Evolutionary conservation across 2,888 invertebrate species (phyloP).

Genomic region (Metalampra italica): DNA sequence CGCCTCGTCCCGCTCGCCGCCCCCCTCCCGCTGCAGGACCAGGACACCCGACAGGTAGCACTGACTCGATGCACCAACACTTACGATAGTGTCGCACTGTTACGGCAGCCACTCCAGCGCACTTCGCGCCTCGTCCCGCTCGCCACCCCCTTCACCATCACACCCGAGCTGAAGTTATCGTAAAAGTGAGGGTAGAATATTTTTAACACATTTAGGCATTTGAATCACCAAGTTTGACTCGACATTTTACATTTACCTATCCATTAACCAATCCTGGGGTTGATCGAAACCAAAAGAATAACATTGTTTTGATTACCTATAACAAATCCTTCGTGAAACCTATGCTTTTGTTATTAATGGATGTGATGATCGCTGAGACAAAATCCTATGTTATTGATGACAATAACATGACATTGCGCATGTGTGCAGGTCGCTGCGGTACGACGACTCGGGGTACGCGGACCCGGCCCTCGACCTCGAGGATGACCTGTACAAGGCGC

Average conservation of each 20-base stretch:
- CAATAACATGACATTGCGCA: background rate
- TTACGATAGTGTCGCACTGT: background rate
- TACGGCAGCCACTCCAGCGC: background rate
- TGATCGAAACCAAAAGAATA: background rate
- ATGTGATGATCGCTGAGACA: background rate
- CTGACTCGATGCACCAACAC: background rate
- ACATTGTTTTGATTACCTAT: background rate
- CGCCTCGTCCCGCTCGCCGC: slow-evolving; percentile 70
- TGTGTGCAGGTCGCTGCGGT: slow-evolving; percentile 74
- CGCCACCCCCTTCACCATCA: too few species aligned
- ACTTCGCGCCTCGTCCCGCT: background rate
- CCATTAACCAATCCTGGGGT: too few species aligned
- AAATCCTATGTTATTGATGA: background rate
- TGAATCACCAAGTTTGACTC: too few species aligned
- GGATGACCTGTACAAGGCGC: slow-evolving; percentile 82
- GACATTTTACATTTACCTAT: too few species aligned
- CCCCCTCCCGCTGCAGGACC: slow-evolving; percentile 63
- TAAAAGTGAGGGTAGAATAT: too few species aligned
- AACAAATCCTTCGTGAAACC: background rate
- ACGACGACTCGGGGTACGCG: slow-evolving; percentile 85
- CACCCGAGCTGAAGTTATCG: too few species aligned
- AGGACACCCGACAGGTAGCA: slow-evolving; percentile 76
- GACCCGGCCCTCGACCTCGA: slow-evolving; percentile 84
- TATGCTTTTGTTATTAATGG: background rate
- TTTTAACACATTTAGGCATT: too few species aligned